phyloP scores from a whole-genome alignment of 2,888 invertebrate species.

The Ellobium chinense region DNA sequence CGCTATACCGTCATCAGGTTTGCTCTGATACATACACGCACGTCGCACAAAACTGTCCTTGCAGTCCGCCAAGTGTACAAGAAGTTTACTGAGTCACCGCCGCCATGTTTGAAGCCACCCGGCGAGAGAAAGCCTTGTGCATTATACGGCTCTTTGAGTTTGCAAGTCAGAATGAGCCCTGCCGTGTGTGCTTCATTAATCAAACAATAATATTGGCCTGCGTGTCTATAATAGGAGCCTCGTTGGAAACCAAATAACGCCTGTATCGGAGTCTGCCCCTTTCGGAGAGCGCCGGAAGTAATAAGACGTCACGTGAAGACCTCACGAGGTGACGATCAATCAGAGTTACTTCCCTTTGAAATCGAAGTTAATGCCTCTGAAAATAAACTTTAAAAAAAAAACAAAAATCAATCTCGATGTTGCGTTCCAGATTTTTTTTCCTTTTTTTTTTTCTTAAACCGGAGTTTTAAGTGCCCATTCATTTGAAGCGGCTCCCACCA shows the following conservation, averaged over 20 bases:
- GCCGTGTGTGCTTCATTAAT: not conserved
- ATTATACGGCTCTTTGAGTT: too few species aligned
- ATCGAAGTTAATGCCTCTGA: not conserved
- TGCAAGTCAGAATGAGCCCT: too few species aligned
- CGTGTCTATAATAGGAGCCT: not conserved
- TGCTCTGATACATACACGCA: too few species aligned
- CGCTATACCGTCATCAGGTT: too few species aligned
- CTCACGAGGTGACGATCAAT: not conserved
- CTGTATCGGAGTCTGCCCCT: not conserved
- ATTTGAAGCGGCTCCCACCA: not conserved
- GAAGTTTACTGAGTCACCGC: too few species aligned
- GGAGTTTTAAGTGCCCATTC: not conserved
- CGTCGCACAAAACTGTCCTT: too few species aligned
- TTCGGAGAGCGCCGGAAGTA: not conserved
- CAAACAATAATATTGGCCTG: not conserved
- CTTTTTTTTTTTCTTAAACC: too few species aligned
- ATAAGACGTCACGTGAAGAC: not conserved
- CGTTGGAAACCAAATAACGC: not conserved
- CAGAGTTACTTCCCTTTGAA: not conserved
- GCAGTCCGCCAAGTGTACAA: too few species aligned
- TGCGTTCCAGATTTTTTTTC: not conserved
- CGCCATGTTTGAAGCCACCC: too few species aligned
- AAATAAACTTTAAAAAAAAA: not conserved
- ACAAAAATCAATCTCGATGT: not conserved
- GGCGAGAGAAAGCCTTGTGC: too few species aligned